A percentile compares a stretch with the other conserved stretches of the same genome.
Conservation (phyloP, 2,888 invertebrate species). For the Cryptophagus acutangulus region DNA sequence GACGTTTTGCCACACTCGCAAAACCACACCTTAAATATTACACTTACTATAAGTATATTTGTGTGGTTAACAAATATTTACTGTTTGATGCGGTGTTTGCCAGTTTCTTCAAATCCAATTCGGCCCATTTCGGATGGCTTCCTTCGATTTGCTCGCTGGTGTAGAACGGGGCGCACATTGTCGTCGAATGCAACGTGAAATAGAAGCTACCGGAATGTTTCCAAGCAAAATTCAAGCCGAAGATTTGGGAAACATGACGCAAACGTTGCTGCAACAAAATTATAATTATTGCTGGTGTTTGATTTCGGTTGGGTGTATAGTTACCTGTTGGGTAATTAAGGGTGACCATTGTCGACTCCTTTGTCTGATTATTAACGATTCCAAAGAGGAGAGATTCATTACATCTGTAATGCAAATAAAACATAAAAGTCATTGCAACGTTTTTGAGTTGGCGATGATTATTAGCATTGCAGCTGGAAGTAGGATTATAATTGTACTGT, state of each 20-base stretch:
- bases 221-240: slow-evolving; percentile 57
- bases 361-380: slow-evolving; percentile 56
- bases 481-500: too few species aligned
- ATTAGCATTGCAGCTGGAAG: too few species aligned
- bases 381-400: slow-evolving; percentile 42
- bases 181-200: slow-evolving; percentile 73
- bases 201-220: slow-evolving; percentile 60
- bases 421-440: too few species aligned
- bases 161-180: slow-evolving; percentile 78
- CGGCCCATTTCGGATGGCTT: slow-evolving; percentile 75
- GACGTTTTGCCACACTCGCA: slow-evolving; percentile 49
- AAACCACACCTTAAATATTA: too few species aligned
- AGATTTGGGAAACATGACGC: slow-evolving; percentile 72
- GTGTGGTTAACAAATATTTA: too few species aligned
- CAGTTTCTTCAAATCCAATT: slow-evolving; percentile 63
- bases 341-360: slow-evolving; percentile 77
- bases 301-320: slow-evolving; percentile 12
- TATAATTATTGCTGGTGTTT: slow-evolving; percentile 2
- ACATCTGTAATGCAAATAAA: slow-evolving; percentile 30
- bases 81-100: slow-evolving; percentile 48
- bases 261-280: slow-evolving; percentile 60
- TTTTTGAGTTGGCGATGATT: too few species aligned
- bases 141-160: slow-evolving; percentile 72
- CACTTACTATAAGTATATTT: too few species aligned
- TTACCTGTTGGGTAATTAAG: slow-evolving; percentile 76